Evolutionary conservation across 1,140 invertebrate genomes (phyloP), one percentile per base, ranked within the genome.

Genomic region (Nebria ingens): DNA sequence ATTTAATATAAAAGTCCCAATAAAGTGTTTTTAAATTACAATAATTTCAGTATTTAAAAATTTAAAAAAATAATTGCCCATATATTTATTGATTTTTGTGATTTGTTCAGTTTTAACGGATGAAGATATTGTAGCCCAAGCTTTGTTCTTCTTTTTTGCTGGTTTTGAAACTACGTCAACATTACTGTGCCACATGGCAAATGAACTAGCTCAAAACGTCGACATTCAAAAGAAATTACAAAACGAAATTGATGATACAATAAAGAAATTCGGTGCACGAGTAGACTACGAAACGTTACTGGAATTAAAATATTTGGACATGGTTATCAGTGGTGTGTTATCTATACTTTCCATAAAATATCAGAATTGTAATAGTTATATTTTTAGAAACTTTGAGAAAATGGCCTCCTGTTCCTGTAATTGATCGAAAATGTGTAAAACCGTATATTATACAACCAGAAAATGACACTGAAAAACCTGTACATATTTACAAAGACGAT

Each of bases 91-190:
- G n/a, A 29, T 29, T 29, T 29, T 4, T 29, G 25, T 29, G 4
- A 29, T 29, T 6, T 29, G 4, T 29, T 6, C 13, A 29, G 25
- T 6, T 29, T 29, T 29, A 29, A 6, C 56, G 12, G 80, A 81
- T 38, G 75, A 81, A 13, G 79, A 86, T 60, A 75, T 91, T 4
- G 70, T 82, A 0, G 76, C 77, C 2, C 79, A 82, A 66, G 76
- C 76, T 19, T 71, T 80, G 42, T 58, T 80, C 0, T 82, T 83
- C 60, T 79, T 82, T 61, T 62, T 84, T 19, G 83, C 81, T 21
- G 83, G 84, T 17, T 83, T 77, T 61, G 81, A 83, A 42, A 80
- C 81, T 0, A 72, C 70, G 0, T 70, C 71, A 0, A 68, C 63
- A 13, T 40, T 68, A 0, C 64, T 74, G 55, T 65, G 64, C 42